phyloP scores from a whole-genome alignment of 2,113 vertebrate genomes.

The Daboia siamensis region DNA sequence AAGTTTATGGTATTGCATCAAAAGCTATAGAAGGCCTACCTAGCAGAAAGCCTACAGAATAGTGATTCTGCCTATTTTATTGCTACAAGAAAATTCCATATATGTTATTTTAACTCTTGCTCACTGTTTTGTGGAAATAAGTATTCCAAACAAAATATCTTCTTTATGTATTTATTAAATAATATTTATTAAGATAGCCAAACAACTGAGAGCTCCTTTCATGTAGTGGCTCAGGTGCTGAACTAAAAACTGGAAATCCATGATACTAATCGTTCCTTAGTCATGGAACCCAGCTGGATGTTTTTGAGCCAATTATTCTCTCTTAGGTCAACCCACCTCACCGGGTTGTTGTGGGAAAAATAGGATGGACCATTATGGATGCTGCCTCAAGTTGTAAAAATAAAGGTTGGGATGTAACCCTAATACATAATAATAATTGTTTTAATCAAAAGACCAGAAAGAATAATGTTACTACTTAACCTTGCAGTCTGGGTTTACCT shows the following conservation, averaged over 20 bases:
- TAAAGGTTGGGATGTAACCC: neutral
- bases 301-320: neutral
- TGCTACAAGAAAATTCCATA: neutral
- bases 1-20: neutral
- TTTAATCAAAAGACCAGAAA: neutral
- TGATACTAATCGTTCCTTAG: neutral
- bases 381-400: neutral
- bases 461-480: neutral
- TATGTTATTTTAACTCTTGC: neutral
- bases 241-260: neutral
- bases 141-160: neutral
- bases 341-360: neutral
- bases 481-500: neutral
- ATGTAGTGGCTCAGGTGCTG: neutral
- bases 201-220: neutral
- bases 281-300: neutral
- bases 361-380: neutral
- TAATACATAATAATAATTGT: neutral
- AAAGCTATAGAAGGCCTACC: neutral
- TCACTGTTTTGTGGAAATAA: neutral
- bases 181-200: neutral
- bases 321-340: neutral
- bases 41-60: neutral
- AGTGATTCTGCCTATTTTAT: neutral
- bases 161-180: neutral